Conservation (phyloP, 1,140 invertebrate genomes). For the Aphidius gifuensis region DNA sequence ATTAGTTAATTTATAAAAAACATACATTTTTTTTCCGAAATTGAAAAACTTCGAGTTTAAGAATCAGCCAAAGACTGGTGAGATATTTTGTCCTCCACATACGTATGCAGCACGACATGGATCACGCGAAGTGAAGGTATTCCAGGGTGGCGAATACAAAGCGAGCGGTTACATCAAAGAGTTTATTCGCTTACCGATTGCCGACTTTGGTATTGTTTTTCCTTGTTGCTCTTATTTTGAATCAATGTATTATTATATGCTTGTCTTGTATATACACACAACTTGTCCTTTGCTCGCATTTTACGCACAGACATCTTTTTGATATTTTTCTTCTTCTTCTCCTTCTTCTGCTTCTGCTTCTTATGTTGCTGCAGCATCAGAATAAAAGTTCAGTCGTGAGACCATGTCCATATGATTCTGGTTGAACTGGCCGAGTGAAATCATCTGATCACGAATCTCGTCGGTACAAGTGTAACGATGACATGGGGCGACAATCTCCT, state of each 20-base stretch:
- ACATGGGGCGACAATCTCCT: too few relatives aligned
- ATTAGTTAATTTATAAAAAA: too few relatives aligned
- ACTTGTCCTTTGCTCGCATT: conserved; percentile 2
- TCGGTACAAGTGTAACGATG: too few relatives aligned
- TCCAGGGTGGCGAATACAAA: conserved; percentile 23
- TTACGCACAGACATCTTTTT: conserved; percentile 16
- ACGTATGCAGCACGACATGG: conserved; percentile 2
- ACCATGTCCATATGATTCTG: conserved; percentile 24
- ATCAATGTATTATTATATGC: not conserved
- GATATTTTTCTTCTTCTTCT: not conserved
- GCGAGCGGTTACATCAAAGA: conserved; percentile 48
- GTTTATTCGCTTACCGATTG: conserved; percentile 32
- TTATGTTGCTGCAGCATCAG: not conserved
- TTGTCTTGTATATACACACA: not conserved
- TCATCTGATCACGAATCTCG: too few relatives aligned
- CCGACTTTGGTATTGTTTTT: conserved; percentile 32
- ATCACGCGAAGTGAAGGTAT: conserved; percentile 34
- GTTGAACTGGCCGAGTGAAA: conserved; percentile 13
- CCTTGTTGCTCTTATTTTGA: not conserved
- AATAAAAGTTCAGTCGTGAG: conserved; percentile 12
- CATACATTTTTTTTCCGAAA: too few relatives aligned
- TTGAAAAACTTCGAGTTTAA: too few relatives aligned
- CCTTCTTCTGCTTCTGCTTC: not conserved
- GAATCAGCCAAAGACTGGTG: too few relatives aligned
- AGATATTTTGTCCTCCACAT: not conserved